phyloP scores from a whole-genome alignment of 2,797 vertebrate species.

The Fistularia tabacaria region DNA sequence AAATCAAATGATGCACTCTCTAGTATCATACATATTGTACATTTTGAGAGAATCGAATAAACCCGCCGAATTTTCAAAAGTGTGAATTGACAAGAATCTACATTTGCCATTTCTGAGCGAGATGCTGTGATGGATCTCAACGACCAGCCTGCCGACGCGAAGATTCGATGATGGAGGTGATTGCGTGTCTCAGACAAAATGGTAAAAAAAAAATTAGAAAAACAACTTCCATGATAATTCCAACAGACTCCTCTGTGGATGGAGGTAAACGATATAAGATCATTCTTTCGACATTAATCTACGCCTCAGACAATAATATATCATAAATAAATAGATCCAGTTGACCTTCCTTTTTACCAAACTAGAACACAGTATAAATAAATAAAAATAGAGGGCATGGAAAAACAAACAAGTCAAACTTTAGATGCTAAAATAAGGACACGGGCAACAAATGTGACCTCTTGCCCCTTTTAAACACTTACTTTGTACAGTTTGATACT shows the following conservation, averaged over 20 bases:
- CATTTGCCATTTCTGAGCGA: too few relatives aligned
- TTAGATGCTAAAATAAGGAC: constrained; percentile 35
- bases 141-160: too few relatives aligned
- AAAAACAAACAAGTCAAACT: constrained; percentile 15
- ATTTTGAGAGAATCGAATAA: constrained; percentile 28
- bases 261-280: too few relatives aligned
- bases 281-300: not conserved
- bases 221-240: constrained; percentile 61
- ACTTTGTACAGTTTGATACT: not conserved
- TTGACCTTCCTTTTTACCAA: constrained; percentile 32
- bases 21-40: constrained; percentile 69
- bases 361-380: constrained; percentile 46
- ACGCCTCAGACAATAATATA: constrained; percentile 18
- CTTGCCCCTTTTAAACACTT: not conserved
- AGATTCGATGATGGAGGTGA: too few relatives aligned
- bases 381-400: constrained; percentile 43
- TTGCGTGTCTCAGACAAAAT: constrained; percentile 15
- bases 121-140: too few relatives aligned
- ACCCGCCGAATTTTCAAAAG: too few relatives aligned
- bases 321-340: constrained; percentile 61
- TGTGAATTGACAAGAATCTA: too few relatives aligned
- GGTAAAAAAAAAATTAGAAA: constrained; percentile 18
- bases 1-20: constrained; percentile 62
- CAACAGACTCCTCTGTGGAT: too few relatives aligned
- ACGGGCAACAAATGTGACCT: constrained; percentile 10